Evolutionary conservation across 2,113 vertebrate genomes (phyloP), one percentile per base, ranked within the genome.

Genomic region (Corythornis vintsioides): DNA sequence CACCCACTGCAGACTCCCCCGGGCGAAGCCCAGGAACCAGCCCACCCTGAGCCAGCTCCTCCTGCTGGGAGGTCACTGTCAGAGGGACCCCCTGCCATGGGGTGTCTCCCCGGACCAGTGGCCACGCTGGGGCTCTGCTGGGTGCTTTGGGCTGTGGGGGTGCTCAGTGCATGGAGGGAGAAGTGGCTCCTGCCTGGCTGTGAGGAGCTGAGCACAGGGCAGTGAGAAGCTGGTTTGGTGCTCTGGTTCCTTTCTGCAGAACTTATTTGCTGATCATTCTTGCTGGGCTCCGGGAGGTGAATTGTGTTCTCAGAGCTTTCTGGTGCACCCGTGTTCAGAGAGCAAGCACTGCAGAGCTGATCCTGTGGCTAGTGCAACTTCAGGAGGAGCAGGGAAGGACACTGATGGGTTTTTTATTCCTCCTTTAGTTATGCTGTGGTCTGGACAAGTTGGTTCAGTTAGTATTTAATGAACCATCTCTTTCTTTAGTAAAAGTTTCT

Each of bases 71-170:
- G 47, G 47, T 53, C 2, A 0, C 9, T 8, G 20, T 3, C 7
- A 67, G 18, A 35, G 40, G 12, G 22, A 21, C 35, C 65, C 57
- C n/a, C 22, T 6, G 47, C 22, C 11, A 0, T 6, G 3, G 4
- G 17, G 61, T 28, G 8, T 1, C 59, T 53, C 11, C 7, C 76
- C 26, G 1, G 35, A 35, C 35, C 35, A 35, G 35, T 35, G 35
- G 35, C 35, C 35, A 35, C 35, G 35, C 53, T 3, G 13, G 31
- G 45, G 53, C 38, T 15, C n/a, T 13, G 40, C 60, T 11, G 3
- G n/a, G 38, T 9, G 18, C 43, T 22, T 26, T 0, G 5, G 10
- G 13, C n/a, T n/a, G 42, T 59, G 0, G 0, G 11, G 13, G 6
- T 7, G 7, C 5, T 1, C n/a, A 1, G 29, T 6, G 6, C 2